Percentiles rank a stretch among this genome's conserved stretches.
Evolutionary conservation across 2,113 vertebrate genomes (phyloP).

Genomic region (Misgurnus anguillicaudatus): DNA sequence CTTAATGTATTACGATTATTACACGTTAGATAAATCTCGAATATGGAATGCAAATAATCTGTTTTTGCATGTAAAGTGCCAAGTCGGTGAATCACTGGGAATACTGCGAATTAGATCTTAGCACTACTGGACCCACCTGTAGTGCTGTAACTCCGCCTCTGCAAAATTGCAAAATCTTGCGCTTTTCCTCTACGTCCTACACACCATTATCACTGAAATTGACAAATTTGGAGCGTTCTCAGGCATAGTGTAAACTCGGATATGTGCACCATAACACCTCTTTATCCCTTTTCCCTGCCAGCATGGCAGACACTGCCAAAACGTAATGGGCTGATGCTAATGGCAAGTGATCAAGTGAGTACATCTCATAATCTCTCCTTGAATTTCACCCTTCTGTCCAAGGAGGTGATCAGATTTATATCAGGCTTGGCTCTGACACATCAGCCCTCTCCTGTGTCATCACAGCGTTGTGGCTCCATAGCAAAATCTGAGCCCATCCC

Average conservation of each 20-base stretch:
- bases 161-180: too few species aligned
- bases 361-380: neutral
- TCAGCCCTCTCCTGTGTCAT: constrained; percentile 10
- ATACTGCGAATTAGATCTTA: too few species aligned
- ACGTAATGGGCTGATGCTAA: constrained; percentile 6
- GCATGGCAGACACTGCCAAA: neutral
- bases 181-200: too few species aligned
- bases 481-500: constrained; percentile 9
- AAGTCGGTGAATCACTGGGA: too few species aligned
- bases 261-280: neutral
- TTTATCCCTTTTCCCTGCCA: neutral
- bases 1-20: too few species aligned
- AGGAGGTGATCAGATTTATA: constrained; percentile 2
- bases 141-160: too few species aligned
- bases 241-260: neutral
- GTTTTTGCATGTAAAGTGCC: too few species aligned
- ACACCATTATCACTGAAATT: too few species aligned
- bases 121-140: too few species aligned
- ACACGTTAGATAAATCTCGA: too few species aligned
- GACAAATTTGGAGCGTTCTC: too few species aligned
- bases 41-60: too few species aligned
- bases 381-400: neutral
- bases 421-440: neutral
- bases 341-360: neutral
- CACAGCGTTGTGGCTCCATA: neutral